phyloP scores from a whole-genome alignment of 1,140 invertebrate genomes.

The Bilobella aurantiaca region DNA sequence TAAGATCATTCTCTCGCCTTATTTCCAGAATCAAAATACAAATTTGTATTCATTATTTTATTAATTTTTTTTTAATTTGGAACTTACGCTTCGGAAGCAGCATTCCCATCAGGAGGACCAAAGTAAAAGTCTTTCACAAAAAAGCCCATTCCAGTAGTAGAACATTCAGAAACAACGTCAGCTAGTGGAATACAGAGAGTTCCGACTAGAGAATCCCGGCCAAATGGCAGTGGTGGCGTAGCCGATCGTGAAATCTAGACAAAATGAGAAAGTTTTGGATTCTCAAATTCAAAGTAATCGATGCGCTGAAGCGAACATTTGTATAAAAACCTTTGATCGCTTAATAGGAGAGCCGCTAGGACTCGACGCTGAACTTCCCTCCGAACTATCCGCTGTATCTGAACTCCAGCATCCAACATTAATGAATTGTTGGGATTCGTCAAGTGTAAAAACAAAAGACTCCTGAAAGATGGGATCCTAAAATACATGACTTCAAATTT shows the following conservation, averaged over 20 bases:
- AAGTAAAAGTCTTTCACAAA: conserved; percentile 55
- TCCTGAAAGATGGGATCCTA: conserved; percentile 63
- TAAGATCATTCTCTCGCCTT: conserved; percentile 47
- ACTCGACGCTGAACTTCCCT: conserved; percentile 16
- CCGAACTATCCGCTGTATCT: neutral
- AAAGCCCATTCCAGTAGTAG: conserved; percentile 65
- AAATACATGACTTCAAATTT: neutral
- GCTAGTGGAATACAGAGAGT: conserved; percentile 68
- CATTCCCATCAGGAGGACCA: conserved; percentile 37
- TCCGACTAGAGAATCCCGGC: conserved; percentile 47
- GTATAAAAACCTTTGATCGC: conserved; percentile 22
- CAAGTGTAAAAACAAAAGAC: conserved; percentile 57
- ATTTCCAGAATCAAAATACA: no score
- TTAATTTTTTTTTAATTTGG: neutral
- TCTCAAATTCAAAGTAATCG: neutral
- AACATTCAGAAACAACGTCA: conserved; percentile 64
- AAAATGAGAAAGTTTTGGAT: no score
- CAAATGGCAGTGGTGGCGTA: conserved; percentile 15
- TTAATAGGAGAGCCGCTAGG: conserved; percentile 30
- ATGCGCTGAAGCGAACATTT: neutral
- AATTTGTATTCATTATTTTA: neutral
- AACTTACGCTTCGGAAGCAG: conserved; percentile 29
- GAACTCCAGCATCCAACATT: conserved; percentile 70
- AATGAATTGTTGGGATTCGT: conserved; percentile 60
- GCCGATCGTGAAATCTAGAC: no score